phyloP scores from a whole-genome alignment of 2,113 vertebrate genomes.

The Meles meles region DNA sequence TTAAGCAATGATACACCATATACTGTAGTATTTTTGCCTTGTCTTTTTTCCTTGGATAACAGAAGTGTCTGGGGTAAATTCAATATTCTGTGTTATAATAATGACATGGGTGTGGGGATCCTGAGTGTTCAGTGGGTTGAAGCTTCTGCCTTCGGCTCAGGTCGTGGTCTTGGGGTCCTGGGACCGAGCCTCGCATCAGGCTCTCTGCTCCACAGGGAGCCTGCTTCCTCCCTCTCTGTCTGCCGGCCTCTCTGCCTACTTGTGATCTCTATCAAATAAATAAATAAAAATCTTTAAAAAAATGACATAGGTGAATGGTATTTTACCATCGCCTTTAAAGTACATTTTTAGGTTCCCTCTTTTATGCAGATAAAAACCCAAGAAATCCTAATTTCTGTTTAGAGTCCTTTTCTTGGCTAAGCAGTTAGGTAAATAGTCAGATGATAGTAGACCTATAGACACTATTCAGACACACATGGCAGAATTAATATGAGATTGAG shows the following conservation, averaged over 20 bases:
- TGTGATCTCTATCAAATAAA: too few relatives aligned
- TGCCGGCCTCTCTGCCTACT: too few relatives aligned
- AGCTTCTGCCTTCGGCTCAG: too few relatives aligned
- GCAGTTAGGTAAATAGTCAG: neutral
- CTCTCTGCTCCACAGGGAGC: too few relatives aligned
- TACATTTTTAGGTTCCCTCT: neutral
- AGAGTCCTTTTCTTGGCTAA: neutral
- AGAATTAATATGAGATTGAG: neutral
- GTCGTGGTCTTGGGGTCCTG: too few relatives aligned
- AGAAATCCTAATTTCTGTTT: neutral
- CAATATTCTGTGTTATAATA: neutral
- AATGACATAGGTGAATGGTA: neutral
- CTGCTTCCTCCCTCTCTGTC: too few relatives aligned
- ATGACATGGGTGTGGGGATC: too few relatives aligned
- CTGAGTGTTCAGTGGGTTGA: too few relatives aligned
- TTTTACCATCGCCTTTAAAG: neutral
- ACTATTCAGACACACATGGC: neutral
- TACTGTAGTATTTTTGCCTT: neutral
- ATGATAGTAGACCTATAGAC: neutral
- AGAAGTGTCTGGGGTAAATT: neutral
- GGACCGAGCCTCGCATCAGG: too few relatives aligned
- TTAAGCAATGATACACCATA: neutral
- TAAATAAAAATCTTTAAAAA: too few relatives aligned
- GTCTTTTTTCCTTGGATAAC: neutral
- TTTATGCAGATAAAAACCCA: neutral